Evolutionary conservation across 2,797 vertebrate species (phyloP).

Genomic region (Macropus fuliginosus): DNA sequence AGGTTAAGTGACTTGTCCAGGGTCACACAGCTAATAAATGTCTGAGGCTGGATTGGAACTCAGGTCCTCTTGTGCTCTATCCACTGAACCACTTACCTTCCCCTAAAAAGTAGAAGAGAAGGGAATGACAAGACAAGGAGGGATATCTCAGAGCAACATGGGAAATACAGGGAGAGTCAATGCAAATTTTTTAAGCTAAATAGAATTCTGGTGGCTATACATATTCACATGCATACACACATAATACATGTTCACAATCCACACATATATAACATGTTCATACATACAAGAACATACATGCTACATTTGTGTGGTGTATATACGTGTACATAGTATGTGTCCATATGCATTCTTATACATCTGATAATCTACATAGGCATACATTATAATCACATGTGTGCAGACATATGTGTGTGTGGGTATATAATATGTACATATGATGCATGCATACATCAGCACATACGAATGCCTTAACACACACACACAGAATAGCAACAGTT

Average conservation of each 20-base stretch:
- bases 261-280: background rate
- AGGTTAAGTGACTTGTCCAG: background rate
- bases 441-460: background rate
- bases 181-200: background rate
- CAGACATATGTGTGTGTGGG: no score
- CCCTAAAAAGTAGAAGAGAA: background rate
- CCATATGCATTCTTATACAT: background rate
- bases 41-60: background rate
- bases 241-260: background rate
- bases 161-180: background rate
- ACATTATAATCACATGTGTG: background rate
- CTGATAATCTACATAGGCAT: background rate
- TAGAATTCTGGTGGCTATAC: background rate
- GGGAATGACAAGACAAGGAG: background rate
- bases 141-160: background rate
- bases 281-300: background rate
- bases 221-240: background rate
- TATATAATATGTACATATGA: background rate
- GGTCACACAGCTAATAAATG: background rate
- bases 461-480: background rate
- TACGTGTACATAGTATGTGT: background rate
- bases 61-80: background rate
- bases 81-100: background rate
- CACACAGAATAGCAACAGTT: background rate
- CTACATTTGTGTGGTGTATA: background rate